Conservation (phyloP, 2,797 vertebrate species). For the Lemur catta region DNA sequence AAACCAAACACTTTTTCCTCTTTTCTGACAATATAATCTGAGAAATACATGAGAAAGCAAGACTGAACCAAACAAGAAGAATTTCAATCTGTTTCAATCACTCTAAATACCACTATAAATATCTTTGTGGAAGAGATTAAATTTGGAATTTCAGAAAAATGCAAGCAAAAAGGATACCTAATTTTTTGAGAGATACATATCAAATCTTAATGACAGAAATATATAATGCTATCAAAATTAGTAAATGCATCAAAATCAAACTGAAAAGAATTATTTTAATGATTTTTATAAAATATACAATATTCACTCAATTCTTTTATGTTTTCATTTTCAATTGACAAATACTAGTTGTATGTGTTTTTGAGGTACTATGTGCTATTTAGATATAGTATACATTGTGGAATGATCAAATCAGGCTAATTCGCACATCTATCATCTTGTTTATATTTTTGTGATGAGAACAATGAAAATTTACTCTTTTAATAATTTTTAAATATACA, state of each 20-base stretch:
- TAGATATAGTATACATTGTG: too few relatives aligned
- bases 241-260: not conserved
- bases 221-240: not conserved
- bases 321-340: not conserved
- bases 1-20: not conserved
- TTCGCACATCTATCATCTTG: not conserved
- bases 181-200: not conserved
- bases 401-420: not conserved
- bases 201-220: not conserved
- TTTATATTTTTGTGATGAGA: not conserved
- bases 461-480: not conserved
- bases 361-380: not conserved
- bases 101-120: not conserved
- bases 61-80: not conserved
- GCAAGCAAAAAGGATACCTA: not conserved
- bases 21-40: not conserved
- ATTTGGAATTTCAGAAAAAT: not conserved
- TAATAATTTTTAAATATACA: not conserved
- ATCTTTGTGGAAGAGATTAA: not conserved
- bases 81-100: not conserved
- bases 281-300: not conserved
- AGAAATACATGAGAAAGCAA: not conserved
- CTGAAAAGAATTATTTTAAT: not conserved
- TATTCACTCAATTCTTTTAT: not conserved
- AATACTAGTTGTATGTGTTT: not conserved